Conservation (phyloP, 2,113 vertebrate species). For the Monarcha castaneiventris region DNA sequence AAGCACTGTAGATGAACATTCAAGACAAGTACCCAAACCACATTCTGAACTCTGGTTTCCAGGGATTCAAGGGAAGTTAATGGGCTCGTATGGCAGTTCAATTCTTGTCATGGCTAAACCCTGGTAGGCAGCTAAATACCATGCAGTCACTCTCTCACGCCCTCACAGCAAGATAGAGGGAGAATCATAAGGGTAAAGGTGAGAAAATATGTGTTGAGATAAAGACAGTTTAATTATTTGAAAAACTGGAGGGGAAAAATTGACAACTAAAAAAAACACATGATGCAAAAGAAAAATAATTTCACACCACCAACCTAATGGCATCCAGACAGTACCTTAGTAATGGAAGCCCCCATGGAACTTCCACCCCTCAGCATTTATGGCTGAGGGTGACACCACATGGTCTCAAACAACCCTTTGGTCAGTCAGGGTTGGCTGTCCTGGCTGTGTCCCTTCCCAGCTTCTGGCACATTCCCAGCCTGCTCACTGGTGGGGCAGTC, state of each 20-base stretch:
- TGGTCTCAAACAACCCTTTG: background rate
- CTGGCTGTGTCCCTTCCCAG: background rate
- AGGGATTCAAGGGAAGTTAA: background rate
- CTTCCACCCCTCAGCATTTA: background rate
- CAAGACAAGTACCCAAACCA: background rate
- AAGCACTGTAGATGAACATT: background rate
- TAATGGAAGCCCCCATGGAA: background rate
- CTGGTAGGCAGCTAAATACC: background rate
- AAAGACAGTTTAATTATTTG: background rate
- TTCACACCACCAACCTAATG: accelerated
- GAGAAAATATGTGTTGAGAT: background rate
- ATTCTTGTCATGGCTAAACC: background rate
- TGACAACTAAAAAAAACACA: background rate
- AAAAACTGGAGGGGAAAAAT: background rate
- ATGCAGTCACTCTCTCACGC: accelerated
- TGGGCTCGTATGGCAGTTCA: background rate
- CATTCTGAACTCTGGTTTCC: background rate
- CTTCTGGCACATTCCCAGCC: background rate
- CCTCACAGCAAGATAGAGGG: background rate
- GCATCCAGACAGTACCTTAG: background rate
- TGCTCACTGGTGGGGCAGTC: background rate
- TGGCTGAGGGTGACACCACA: background rate
- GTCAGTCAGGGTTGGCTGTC: background rate
- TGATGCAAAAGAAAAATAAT: background rate
- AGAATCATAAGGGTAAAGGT: background rate